Evolutionary conservation across 2,888 invertebrate species (phyloP), one percentile per base, ranked within the genome.

Genomic region (Leptarthrus brevirostris): DNA sequence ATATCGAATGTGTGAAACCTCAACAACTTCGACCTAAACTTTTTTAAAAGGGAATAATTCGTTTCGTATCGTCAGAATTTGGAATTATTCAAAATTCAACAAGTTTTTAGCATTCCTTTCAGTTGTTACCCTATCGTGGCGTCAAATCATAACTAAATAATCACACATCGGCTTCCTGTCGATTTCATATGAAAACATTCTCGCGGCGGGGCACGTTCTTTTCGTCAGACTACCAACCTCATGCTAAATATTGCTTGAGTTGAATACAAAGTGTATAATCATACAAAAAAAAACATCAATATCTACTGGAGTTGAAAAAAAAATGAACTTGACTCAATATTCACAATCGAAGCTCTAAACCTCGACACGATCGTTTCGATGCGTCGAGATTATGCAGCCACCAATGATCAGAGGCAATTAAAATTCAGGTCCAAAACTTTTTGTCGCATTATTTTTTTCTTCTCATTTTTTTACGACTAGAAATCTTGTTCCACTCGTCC

Each of bases 381-480:
- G 18, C 18, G 18, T 52, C 12, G n/a, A 44, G 5, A 20, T 16
- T 26, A 47, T 24, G 20, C 66, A 66, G 14, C 49, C 66, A 66
- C 26, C 30, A 49, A 12, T 30, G 47, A 47, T 66, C 34, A 22
- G 49, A 69, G 30, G 44, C 52, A 69, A 69, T 69, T 69, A 69
- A 69, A 49, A 69, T 69, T 69, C 69, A 52, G 69, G 14, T 52
- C 69, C 69, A 24, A 52, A 69, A 52, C 69, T 52, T 69, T 52
- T 49, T 52, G 49, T 69, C 69, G 52, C 44, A 24, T 64, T 18
- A 22, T 16, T 49, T 34, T 30, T 52, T 69, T 69, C 22, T 26
- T 66, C 40, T 40, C 10, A 44, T 12, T 14, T 64, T 49, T 69
- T 49, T 22, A 24, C 47, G 12, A n/a, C 14, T 30, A 16, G 34